These are phyloP conservation scores for Nothobranchius kuhntae DNA, from an alignment of 2,113 vertebrate genomes.

Conservation along the genomic window DNA sequence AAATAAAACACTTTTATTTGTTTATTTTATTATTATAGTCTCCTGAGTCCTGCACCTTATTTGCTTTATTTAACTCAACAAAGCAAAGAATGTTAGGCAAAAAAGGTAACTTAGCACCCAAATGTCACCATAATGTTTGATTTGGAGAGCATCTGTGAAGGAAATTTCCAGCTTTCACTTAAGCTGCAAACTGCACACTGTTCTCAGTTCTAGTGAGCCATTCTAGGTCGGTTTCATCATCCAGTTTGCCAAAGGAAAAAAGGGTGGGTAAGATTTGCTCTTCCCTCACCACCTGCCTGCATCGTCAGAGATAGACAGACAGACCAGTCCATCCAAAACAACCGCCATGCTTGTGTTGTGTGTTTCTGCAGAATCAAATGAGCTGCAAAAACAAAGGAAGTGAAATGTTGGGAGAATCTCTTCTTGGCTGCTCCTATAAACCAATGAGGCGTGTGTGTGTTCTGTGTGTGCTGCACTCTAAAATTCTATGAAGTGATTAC, in stretches of 20 bases:
- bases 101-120: conserved; percentile 9
- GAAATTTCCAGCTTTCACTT: neutral
- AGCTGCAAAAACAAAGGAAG: conserved; percentile 40
- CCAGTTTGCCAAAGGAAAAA: conserved; percentile 39
- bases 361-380: conserved; percentile 39
- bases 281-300: conserved; percentile 41
- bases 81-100: neutral
- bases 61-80: neutral
- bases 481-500: conserved; percentile 24
- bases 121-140: conserved; percentile 15
- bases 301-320: conserved; percentile 38
- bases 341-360: conserved; percentile 22
- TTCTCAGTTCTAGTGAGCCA: conserved; percentile 14
- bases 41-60: neutral
- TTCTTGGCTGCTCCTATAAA: conserved; percentile 20
- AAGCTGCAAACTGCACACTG: conserved; percentile 8
- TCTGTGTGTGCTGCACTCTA: conserved; percentile 4
- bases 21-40: conserved; percentile 5
- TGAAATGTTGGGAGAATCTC: conserved; percentile 18
- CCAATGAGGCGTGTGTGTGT: neutral
- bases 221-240: conserved; percentile 30
- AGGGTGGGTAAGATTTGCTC: conserved; percentile 29
- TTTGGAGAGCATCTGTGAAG: conserved; percentile 1
- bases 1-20: neutral
- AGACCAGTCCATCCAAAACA: conserved; percentile 28